Evolutionary conservation across 2,797 vertebrate species (phyloP), one percentile per base, ranked within the genome.

Genomic region (Hemitrygon akajei): DNA sequence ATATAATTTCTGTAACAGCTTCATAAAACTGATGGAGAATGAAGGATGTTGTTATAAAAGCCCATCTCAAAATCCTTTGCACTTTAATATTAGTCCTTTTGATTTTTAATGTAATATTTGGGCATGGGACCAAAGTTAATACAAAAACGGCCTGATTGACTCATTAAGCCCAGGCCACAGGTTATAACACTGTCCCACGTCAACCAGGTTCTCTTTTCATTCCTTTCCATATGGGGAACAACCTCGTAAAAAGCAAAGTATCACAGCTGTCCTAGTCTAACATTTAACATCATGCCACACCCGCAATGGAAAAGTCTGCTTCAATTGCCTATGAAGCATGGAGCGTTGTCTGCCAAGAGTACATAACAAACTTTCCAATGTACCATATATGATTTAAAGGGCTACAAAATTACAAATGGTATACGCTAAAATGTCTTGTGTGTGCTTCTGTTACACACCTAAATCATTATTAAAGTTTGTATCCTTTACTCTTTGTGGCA

Each of bases 1-100:
- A 97, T 96, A 94, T 96, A 96, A 97, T 97, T 97, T 96, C 95
- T 97, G 97, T 97, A 98, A 98, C 95, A 97, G 97, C 93, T 96
- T 95, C 93, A 95, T 92, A 69, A 34, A 58, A 18, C 5, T 63
- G 7, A 69, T 37, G 18, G n/a, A 37, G 63, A 37, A 37, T 34
- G 47, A 30, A 63, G 18, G 63, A 47, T 47, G 47, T 30, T 89
- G 27, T 1, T 34, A 1, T 14, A 66, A 3, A 27, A 34, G 25
- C 11, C 5, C 47, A 60, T 7, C 22, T 30, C 12, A 58, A 63
- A 66, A 27, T 16, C 58, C 63, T 30, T 87, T 1, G 4, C 84
- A 30, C 20, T 30, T 14, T 66, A 89, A 47, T 22, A 63, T 89
- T 89, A 66, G n/a, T 16, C n/a, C 34, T 69, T 11, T n/a, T 34